Percentiles rank a stretch among this genome's conserved stretches.
These are phyloP conservation scores for Chrysotoxum bicinctum DNA, from an alignment of 2,888 invertebrate genomes.

Conservation along the genomic window DNA sequence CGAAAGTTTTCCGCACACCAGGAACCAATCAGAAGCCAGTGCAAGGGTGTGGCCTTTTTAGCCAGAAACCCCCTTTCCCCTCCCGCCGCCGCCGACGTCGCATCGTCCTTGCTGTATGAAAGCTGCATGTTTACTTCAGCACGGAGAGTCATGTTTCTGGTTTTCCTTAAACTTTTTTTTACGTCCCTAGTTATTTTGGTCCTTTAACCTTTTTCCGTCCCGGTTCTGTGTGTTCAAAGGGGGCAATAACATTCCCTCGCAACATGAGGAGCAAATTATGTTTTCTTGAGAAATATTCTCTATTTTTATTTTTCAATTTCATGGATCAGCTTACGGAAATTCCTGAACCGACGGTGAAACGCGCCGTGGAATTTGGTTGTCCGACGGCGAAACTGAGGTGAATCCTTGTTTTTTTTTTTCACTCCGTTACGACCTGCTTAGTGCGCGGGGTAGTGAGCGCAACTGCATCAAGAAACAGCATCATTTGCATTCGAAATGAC, in stretches of 20 bases:
- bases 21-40: slow-evolving; percentile 74
- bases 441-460: not conserved
- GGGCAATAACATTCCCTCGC: slow-evolving; percentile 54
- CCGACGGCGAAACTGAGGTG: slow-evolving; percentile 64
- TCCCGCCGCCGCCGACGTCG: not conserved
- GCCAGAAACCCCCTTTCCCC: slow-evolving; percentile 60
- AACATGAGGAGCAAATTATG: slow-evolving; percentile 44
- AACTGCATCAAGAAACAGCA: slow-evolving; percentile 60
- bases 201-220: slow-evolving; percentile 37
- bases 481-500: slow-evolving; percentile 72
- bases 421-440: not conserved
- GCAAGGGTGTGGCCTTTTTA: slow-evolving; percentile 74
- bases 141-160: slow-evolving; percentile 65
- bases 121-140: slow-evolving; percentile 68
- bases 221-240: slow-evolving; percentile 22
- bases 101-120: slow-evolving; percentile 23
- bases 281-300: slow-evolving; percentile 23
- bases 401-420: slow-evolving; percentile 33
- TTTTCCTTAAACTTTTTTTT: slow-evolving; percentile 42
- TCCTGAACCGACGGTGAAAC: slow-evolving; percentile 59
- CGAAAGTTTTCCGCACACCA: slow-evolving; percentile 60
- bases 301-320: slow-evolving; percentile 5
- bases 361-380: slow-evolving; percentile 44
- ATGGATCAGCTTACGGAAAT: slow-evolving; percentile 60
- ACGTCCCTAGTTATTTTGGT: slow-evolving; percentile 32